Base-by-base conservation (phyloP, 2,113 vertebrate species). In the Pristiophorus japonicus region DNA sequence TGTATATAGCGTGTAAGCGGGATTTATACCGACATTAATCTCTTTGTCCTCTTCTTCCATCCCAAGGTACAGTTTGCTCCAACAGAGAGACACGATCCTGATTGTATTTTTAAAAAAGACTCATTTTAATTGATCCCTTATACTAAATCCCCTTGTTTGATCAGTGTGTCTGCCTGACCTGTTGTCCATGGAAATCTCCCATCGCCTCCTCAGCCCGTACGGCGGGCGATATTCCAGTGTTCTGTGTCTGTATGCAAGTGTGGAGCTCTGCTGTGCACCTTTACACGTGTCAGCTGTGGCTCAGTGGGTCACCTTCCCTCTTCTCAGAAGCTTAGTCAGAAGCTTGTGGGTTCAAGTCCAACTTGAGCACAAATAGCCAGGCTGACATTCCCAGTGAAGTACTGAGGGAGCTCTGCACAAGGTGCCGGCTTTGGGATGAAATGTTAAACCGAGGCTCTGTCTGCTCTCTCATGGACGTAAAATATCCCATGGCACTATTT, bases 1-100 rank as follows among this genome's bases (percentile, higher is more conserved):
- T 92, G 88, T 92, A 92, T 92, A 92, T 92, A 92, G 18, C 22
- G 59, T 92, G 34, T 63, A 92, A 92, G 65, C 59, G 22, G 87
- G 55, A 92, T 92, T 92, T 92, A 59, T 92, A 92, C 59, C 22
- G 34, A 65, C 5, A 18, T 51, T 81, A 70, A 5, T 70, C 47
- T 90, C 30, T 91, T 8, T 24, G 20, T 18, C 85, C 47, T 55
- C 51, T 88, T 88, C 11, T 55, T 47, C 85, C 30, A 34, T 30
- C 24, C 51, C 51, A 51, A 51, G 51, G 4, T 51, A 4, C 51
- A 4, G 51, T 51, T 51, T 51, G 1, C n/a, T 59, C 59, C 59
- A 0, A 78, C 24, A 7, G 67, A 70, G 67, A 70, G 12, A 34
- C 30, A 38, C n/a, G 73, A 78, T 3, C 73, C 51, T 90, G 87